Evolutionary conservation across 2,888 invertebrate species (phyloP).

Genomic region (Yponomeuta evonymella): DNA sequence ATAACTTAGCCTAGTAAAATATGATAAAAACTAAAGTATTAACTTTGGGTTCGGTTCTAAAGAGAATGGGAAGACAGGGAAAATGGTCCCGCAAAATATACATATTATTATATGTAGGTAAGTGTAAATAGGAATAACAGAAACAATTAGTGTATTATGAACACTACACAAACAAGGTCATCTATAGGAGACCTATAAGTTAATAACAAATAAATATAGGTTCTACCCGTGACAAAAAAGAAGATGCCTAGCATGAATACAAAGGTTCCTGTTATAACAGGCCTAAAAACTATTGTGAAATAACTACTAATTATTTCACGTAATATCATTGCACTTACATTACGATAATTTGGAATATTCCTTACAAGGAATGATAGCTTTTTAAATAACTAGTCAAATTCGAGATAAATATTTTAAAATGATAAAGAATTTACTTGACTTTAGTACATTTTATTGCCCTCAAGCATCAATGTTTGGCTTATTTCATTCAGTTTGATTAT

Average conservation of each 20-base stretch:
- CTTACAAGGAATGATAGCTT: conserved; percentile 64
- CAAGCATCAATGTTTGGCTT: not conserved
- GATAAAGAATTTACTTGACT: conserved; percentile 16
- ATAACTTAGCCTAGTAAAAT: conserved; percentile 7
- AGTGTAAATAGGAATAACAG: not conserved
- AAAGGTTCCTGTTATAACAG: conserved; percentile 23
- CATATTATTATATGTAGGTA: not conserved
- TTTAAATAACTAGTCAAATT: conserved; percentile 63
- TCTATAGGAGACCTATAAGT: conserved; percentile 6
- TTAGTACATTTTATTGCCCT: conserved; percentile 5
- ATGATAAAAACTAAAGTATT: conserved; percentile 34
- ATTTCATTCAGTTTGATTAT: not conserved
- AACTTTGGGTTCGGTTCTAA: conserved; percentile 68
- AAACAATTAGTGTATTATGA: not conserved
- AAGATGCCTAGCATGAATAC: conserved; percentile 24
- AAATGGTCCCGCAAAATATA: conserved; percentile 47
- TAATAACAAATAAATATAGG: conserved; percentile 9
- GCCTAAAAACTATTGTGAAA: conserved; percentile 21
- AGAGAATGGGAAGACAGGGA: conserved; percentile 62
- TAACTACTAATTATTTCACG: conserved; percentile 46
- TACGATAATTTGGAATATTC: conserved; percentile 66
- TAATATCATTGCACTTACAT: conserved; percentile 71
- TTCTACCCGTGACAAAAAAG: conserved; percentile 40
- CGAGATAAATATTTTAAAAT: conserved; percentile 40
- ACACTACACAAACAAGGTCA: conserved; percentile 1